phyloP scores from a whole-genome alignment of 2,113 vertebrate genomes.

The Salvelinus sp. region DNA sequence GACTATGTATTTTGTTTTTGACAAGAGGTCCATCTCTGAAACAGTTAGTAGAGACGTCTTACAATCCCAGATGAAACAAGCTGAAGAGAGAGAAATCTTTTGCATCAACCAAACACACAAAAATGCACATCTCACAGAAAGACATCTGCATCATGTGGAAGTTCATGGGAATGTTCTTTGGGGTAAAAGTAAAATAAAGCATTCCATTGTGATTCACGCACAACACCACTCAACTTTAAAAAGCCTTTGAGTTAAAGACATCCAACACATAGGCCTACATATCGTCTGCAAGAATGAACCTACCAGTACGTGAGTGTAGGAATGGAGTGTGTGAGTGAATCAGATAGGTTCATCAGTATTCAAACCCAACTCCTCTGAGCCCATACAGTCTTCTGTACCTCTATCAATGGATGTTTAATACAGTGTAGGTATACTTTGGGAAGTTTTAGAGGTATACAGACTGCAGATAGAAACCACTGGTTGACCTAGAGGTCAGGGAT shows the following conservation, averaged over 20 bases:
- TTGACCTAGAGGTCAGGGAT: too few relatives aligned
- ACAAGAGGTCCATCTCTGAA: not conserved
- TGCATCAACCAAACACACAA: not conserved
- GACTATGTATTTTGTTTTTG: not conserved
- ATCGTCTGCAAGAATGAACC: not conserved
- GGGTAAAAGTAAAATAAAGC: not conserved
- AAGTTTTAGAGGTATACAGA: too few relatives aligned
- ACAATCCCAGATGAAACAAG: not conserved
- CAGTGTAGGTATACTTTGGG: too few relatives aligned
- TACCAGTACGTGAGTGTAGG: not conserved
- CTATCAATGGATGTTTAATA: too few relatives aligned
- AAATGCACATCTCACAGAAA: not conserved
- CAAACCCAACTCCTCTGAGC: too few relatives aligned
- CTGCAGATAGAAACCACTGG: too few relatives aligned
- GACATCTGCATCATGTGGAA: not conserved
- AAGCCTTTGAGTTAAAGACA: too few relatives aligned
- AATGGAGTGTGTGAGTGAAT: not conserved
- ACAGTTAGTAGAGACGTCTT: not conserved
- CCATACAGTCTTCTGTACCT: too few relatives aligned
- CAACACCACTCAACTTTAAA: too few relatives aligned
- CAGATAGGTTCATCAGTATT: not conserved
- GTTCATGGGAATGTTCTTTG: slow-evolving; percentile 3
- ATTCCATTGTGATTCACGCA: not conserved
- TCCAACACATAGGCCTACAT: too few relatives aligned
- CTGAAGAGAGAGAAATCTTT: not conserved